Evolutionary conservation across 2,888 invertebrate genomes (phyloP), one percentile per base, ranked within the genome.

Genomic region (Patella pellucida): DNA sequence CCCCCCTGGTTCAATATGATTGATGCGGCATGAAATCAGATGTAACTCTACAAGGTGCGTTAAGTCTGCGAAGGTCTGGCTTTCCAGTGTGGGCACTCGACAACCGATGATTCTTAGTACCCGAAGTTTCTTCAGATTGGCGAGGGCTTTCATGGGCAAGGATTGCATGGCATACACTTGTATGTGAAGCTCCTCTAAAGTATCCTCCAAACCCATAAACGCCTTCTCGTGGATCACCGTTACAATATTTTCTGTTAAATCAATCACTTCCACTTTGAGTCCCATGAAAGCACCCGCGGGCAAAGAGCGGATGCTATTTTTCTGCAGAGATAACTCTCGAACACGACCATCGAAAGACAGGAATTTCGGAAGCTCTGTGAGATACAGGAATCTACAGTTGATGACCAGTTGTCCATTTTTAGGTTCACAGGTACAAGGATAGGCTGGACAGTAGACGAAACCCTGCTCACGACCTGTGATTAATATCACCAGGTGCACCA

Each of bases 391-490:
- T 52, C 75, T 54, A 56, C 82, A 82, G 79, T 82, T 81, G 62
- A 82, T 78, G 50, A 79, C 77, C 15, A 79, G 76, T 7, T 70
- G 79, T 14, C 79, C 76, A 51, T 77, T 72, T 15, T 71, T 71
- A 1, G 79, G 76, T 50, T 80, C 79, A 54, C 82, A 82, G 0
- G 74, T 69, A 27, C 82, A 82, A n/a, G 80, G 79, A 72, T 79
- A 80, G 4, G 81, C 78, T 14, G 82, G 81, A 68, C 82, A 82
- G 77, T 81, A 81, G 54, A 81, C 81, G 68, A 81, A 81, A 0
- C 81, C 81, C 27, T 73, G 69, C 52, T 81, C 81, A 62, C 75
- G 71, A n/a, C 67, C 52, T 41, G 72, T 54, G 19, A 7, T 41
- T 41, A 41, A 41, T 9, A 41, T 9, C 41, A 41, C 14, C 51